phyloP scores from a whole-genome alignment of 2,113 vertebrate species.

The Rousettus leschenaultii region DNA sequence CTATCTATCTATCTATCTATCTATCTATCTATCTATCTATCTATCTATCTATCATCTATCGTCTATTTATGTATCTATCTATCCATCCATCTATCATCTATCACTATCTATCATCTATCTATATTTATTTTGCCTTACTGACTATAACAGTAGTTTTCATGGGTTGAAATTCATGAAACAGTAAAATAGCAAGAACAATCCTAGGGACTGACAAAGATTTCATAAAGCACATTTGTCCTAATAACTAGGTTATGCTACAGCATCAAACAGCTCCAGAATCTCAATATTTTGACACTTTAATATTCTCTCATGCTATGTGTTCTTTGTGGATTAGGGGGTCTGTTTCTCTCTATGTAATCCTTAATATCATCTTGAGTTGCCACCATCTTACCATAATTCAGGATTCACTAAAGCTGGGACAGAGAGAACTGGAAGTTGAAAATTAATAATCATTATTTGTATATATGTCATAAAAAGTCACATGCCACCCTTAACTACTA shows the following conservation, averaged over 20 bases:
- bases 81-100: no score
- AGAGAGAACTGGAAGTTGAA: not conserved
- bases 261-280: not conserved
- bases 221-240: not conserved
- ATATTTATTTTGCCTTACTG: not conserved
- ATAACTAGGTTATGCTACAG: not conserved
- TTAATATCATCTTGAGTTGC: not conserved
- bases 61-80: no score
- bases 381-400: not conserved
- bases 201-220: not conserved
- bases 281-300: not conserved
- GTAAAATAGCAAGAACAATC: not conserved
- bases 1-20: no score
- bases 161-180: not conserved
- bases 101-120: no score
- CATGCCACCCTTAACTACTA: accelerated
- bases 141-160: not conserved
- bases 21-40: no score
- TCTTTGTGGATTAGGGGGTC: not conserved
- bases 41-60: no score
- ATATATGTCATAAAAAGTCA: not conserved
- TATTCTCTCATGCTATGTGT: not conserved
- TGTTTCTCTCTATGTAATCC: not conserved
- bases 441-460: not conserved
- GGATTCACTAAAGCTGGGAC: not conserved